A percentile compares a stretch with the other conserved stretches of the same genome.
Conservation (phyloP, 2,797 vertebrate genomes). For the Cryptoprocta ferox region DNA sequence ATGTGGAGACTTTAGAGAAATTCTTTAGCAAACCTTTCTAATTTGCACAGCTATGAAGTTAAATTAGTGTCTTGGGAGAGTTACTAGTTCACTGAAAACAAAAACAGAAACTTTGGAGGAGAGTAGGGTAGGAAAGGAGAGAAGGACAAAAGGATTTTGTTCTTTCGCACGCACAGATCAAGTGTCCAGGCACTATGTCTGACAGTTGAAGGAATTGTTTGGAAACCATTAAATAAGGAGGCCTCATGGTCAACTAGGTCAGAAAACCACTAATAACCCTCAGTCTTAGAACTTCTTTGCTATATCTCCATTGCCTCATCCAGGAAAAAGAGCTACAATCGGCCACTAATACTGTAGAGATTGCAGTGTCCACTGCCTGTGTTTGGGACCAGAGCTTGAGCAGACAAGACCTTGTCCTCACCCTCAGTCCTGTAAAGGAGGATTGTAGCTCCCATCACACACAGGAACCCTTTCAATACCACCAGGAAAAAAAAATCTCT, state of each 20-base stretch:
- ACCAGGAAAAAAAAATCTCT: background rate
- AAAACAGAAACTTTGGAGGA: background rate
- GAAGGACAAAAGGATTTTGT: background rate
- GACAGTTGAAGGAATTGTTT: background rate
- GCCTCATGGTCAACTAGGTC: background rate
- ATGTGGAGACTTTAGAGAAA: slow-evolving; percentile 9
- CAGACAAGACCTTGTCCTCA: background rate
- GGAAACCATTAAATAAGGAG: background rate
- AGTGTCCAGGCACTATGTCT: background rate
- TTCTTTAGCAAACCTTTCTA: slow-evolving; percentile 41
- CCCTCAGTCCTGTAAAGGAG: background rate
- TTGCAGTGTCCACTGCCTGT: background rate
- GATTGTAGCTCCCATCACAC: background rate
- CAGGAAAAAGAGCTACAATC: background rate
- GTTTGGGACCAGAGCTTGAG: background rate
- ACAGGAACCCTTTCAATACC: background rate
- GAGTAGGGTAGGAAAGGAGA: background rate
- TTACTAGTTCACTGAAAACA: background rate
- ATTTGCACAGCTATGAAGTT: slow-evolving; percentile 29
- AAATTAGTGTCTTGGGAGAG: slow-evolving; percentile 30
- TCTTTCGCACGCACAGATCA: background rate
- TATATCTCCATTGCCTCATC: background rate
- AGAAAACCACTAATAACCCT: background rate
- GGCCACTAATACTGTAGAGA: background rate
- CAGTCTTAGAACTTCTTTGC: background rate